Percentiles rank a stretch among this genome's conserved stretches.
phyloP scores from a whole-genome alignment of 2,113 vertebrate species.

The Cyprinodon brontotheroides region DNA sequence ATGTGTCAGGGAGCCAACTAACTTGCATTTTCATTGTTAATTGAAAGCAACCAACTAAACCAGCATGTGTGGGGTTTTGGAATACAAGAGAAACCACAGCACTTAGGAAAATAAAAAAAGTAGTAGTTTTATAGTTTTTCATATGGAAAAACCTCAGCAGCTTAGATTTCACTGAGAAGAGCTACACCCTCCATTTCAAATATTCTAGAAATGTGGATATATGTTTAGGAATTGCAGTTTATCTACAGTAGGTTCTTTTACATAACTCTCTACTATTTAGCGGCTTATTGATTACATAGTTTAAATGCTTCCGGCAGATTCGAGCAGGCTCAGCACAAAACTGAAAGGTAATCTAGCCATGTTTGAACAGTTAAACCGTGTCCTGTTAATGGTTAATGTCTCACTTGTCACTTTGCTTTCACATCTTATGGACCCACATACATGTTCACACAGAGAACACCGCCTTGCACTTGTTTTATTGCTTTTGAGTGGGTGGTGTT shows the following conservation, averaged over 20 bases:
- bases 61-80: neutral
- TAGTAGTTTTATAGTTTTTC: neutral
- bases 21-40: neutral
- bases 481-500: conserved; percentile 76
- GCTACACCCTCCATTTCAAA: neutral
- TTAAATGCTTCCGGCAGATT: conserved; percentile 15
- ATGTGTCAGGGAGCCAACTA: neutral
- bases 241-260: conserved; percentile 33
- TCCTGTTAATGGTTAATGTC: conserved; percentile 55
- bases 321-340: conserved; percentile 4
- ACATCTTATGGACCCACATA: conserved; percentile 41
- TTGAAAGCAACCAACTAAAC: neutral
- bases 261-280: conserved; percentile 58
- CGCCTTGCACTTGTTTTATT: conserved; percentile 69
- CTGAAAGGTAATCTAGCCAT: neutral
- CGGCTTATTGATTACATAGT: conserved; percentile 53
- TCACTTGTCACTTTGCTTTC: conserved; percentile 43
- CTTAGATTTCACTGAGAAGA: neutral
- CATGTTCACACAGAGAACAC: conserved; percentile 3
- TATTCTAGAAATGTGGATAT: conserved; percentile 8
- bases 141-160: neutral
- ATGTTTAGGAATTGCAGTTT: neutral
- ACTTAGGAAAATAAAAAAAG: neutral
- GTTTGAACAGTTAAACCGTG: conserved; percentile 21
- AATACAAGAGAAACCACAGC: neutral